These are phyloP conservation scores for Bombycilla garrulus DNA, from an alignment of 2,113 vertebrate species.

Conservation along the genomic window DNA sequence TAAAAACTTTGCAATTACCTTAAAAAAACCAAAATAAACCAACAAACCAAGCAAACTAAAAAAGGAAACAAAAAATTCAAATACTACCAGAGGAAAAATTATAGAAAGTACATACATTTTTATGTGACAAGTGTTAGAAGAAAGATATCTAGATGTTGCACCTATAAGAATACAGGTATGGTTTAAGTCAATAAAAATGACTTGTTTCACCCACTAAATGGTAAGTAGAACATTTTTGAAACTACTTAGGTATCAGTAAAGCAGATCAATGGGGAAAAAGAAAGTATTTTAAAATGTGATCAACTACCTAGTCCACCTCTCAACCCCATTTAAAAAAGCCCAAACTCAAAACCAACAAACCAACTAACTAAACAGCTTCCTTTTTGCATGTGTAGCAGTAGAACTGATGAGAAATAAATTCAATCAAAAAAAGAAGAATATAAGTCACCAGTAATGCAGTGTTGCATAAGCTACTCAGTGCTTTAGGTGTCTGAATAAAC, in stretches of 20 bases:
- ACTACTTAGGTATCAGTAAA: background rate
- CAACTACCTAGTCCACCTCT: background rate
- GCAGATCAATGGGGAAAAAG: background rate
- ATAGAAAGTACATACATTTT: background rate
- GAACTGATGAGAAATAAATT: background rate
- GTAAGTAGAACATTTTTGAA: background rate
- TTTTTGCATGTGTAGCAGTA: background rate
- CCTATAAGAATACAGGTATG: accelerated
- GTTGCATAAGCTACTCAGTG: background rate
- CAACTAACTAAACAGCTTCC: accelerated
- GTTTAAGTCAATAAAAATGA: background rate
- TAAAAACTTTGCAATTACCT: background rate
- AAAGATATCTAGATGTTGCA: background rate
- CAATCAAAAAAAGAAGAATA: background rate
- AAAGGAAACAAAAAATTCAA: background rate
- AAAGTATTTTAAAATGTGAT: background rate
- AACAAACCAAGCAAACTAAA: background rate
- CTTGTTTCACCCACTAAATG: background rate
- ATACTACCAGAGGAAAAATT: background rate
- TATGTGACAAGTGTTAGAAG: background rate
- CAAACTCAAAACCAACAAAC: background rate
- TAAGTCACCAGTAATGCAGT: background rate
- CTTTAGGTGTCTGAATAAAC: background rate
- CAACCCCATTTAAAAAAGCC: accelerated
- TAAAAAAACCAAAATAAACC: background rate